Evolutionary conservation across 1,140 invertebrate genomes (phyloP).

Genomic region (Caenorhabditis inopinata): DNA sequence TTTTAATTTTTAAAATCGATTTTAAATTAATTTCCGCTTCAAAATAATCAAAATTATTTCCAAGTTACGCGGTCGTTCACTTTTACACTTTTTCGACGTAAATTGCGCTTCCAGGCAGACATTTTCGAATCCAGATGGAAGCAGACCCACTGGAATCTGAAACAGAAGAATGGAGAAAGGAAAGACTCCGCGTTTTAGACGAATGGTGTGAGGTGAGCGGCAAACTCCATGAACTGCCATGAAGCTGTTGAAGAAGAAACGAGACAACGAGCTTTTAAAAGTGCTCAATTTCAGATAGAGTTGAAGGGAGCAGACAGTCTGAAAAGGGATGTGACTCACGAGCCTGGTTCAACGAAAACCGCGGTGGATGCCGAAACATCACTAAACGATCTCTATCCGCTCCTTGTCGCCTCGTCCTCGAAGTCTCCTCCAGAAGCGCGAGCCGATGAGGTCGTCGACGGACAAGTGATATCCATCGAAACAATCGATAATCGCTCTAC

Average conservation of each 20-base stretch:
- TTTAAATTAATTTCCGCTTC: too few relatives aligned
- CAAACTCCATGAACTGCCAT: too few relatives aligned
- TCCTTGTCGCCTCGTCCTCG: background rate
- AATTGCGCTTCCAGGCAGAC: too few relatives aligned
- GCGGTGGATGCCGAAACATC: background rate
- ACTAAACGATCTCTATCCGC: background rate
- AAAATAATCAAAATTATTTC: too few relatives aligned
- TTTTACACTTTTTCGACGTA: too few relatives aligned
- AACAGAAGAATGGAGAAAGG: background rate
- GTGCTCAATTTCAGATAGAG: background rate
- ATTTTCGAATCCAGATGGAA: too few relatives aligned
- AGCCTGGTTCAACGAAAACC: background rate
- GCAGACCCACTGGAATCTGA: background rate
- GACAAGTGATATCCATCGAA: background rate
- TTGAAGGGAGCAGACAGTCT: background rate
- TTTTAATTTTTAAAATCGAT: background rate
- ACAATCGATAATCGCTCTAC: background rate
- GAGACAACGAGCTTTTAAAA: too few relatives aligned
- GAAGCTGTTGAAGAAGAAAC: too few relatives aligned
- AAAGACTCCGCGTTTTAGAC: background rate
- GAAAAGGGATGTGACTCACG: background rate
- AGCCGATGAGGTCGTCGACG: background rate
- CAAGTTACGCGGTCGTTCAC: too few relatives aligned
- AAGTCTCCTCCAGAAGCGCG: background rate
- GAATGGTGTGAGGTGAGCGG: constrained; percentile 22